Conservation (phyloP, 2,888 invertebrate species). For the Bellardia bayeri region DNA sequence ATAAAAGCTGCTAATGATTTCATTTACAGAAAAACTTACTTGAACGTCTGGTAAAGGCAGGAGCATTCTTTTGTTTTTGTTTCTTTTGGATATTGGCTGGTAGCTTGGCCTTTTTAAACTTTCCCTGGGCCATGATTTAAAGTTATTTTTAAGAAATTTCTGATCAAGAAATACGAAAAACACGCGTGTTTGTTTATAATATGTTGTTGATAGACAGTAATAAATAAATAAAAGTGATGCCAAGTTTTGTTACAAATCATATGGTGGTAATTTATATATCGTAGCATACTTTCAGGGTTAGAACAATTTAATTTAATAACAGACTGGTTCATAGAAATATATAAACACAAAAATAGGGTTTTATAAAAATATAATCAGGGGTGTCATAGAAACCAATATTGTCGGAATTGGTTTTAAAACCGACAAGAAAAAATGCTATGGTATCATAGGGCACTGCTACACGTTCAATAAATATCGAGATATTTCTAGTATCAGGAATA, state of each 20-base stretch:
- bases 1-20: too few species aligned
- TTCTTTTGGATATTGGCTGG: constrained; percentile 85
- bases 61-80: constrained; percentile 85
- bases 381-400: too few species aligned
- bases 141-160: constrained; percentile 1
- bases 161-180: constrained; percentile 5
- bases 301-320: background rate
- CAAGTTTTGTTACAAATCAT: constrained; percentile 15
- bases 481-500: too few species aligned
- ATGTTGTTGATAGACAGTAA: background rate
- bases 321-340: background rate
- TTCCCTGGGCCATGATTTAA: constrained; percentile 86
- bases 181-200: constrained; percentile 42
- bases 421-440: too few species aligned
- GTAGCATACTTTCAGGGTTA: background rate
- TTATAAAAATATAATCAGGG: background rate
- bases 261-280: background rate
- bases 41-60: constrained; percentile 85
- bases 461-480: too few species aligned
- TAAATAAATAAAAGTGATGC: constrained; percentile 19
- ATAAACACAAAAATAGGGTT: background rate
- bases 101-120: constrained; percentile 87
- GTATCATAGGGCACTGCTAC: too few species aligned
- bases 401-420: too few species aligned
- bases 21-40: constrained; percentile 84